A percentile compares a stretch with the other conserved stretches of the same genome.
Conservation (phyloP, 2,113 vertebrate species). For the Mixornis gularis region DNA sequence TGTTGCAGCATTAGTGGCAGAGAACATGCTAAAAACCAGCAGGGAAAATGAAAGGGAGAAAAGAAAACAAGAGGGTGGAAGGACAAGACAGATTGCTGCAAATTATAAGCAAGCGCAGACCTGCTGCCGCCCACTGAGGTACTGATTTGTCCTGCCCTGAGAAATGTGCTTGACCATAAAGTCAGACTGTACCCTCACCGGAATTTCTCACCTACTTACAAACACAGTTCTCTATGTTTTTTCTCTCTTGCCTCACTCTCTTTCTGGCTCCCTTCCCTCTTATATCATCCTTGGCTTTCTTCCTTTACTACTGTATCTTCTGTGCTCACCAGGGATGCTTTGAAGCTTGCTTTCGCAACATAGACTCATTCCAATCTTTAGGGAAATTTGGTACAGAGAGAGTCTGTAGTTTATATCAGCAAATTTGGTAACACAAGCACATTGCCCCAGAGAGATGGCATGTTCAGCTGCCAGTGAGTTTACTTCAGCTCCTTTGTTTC, state of each 20-base stretch:
- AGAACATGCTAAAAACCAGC: background rate
- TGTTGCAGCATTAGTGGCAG: background rate
- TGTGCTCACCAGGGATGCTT: background rate
- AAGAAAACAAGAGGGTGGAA: constrained; percentile 1
- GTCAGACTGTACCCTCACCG: background rate
- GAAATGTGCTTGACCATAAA: constrained; percentile 15
- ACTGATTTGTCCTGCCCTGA: constrained; percentile 14
- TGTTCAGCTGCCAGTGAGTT: background rate
- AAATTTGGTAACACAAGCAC: background rate
- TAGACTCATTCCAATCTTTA: background rate
- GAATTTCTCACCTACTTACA: background rate
- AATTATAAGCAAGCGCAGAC: constrained; percentile 49
- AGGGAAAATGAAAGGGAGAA: constrained; percentile 6
- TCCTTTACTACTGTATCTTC: background rate
- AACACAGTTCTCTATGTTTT: background rate
- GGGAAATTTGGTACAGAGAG: background rate
- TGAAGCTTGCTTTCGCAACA: background rate
- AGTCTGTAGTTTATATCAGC: background rate
- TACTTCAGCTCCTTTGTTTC: background rate
- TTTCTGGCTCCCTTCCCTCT: background rate
- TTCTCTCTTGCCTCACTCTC: background rate
- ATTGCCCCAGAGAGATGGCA: background rate
- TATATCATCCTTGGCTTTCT: background rate
- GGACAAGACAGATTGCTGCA: constrained; percentile 48
- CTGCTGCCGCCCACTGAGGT: background rate